Conservation (phyloP, 2,888 invertebrate species). For the Eudemis profundana region DNA sequence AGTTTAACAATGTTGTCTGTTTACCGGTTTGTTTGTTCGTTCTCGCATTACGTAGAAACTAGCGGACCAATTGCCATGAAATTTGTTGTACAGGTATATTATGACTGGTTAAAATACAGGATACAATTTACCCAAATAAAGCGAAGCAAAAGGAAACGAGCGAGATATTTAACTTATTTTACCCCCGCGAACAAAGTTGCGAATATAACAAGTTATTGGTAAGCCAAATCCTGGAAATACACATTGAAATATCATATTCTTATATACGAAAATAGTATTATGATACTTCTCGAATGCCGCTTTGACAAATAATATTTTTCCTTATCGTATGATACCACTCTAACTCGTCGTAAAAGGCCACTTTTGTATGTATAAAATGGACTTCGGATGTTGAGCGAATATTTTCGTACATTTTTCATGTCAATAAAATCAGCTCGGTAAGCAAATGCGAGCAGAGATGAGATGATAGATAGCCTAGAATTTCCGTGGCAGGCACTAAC, state of each 20-base stretch:
- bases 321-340: conserved; percentile 41
- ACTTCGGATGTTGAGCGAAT: conserved; percentile 36
- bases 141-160: no score
- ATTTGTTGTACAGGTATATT: no score
- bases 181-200: no score
- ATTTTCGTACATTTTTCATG: conserved; percentile 41
- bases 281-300: conserved; percentile 31
- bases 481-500: background rate
- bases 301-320: conserved; percentile 39
- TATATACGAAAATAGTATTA: conserved; percentile 24
- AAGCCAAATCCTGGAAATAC: background rate
- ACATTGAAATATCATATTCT: background rate
- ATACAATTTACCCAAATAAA: no score
- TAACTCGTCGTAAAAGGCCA: conserved; percentile 22
- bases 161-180: no score
- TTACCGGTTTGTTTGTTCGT: no score
- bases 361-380: conserved; percentile 40
- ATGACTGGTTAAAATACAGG: no score
- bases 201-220: background rate
- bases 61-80: no score
- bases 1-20: no score
- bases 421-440: conserved; percentile 39
- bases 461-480: conserved; percentile 14
- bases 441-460: conserved; percentile 18
- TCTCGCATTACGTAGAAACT: no score